A percentile compares a stretch with the other conserved stretches of the same genome.
These are phyloP conservation scores for Pachycephus smyrnensis DNA, from an alignment of 2,888 invertebrate genomes.

Conservation along the genomic window DNA sequence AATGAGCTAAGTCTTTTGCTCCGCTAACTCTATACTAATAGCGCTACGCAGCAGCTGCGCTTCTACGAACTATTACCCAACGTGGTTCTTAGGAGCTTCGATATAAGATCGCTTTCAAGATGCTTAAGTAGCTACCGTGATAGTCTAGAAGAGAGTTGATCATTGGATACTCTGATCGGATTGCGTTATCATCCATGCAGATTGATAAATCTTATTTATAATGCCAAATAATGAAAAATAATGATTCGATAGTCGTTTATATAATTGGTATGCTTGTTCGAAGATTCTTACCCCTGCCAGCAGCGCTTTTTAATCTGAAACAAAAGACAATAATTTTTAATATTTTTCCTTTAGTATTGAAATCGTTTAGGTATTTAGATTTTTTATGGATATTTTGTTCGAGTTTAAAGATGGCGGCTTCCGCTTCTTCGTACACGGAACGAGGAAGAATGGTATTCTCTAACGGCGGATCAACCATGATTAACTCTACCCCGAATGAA, in stretches of 20 bases:
- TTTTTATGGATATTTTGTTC: background rate
- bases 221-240: background rate
- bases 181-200: background rate
- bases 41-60: background rate
- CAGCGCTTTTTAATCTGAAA: constrained; percentile 61
- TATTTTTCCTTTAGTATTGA: background rate
- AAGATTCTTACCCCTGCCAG: constrained; percentile 59
- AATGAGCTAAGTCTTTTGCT: constrained; percentile 1
- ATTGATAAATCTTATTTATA: background rate
- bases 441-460: background rate
- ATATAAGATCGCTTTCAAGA: background rate
- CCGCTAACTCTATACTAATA: constrained; percentile 7
- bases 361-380: background rate
- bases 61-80: constrained; percentile 5
- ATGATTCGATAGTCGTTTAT: background rate
- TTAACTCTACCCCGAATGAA: constrained; percentile 1
- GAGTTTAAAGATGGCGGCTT: background rate
- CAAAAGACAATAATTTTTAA: constrained; percentile 29
- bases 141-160: background rate
- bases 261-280: background rate
- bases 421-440: background rate
- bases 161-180: background rate
- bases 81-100: background rate
- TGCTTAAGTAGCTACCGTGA: background rate
- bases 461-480: background rate